Conservation (phyloP, 2,113 vertebrate genomes). For the Grammomys dolichurus region DNA sequence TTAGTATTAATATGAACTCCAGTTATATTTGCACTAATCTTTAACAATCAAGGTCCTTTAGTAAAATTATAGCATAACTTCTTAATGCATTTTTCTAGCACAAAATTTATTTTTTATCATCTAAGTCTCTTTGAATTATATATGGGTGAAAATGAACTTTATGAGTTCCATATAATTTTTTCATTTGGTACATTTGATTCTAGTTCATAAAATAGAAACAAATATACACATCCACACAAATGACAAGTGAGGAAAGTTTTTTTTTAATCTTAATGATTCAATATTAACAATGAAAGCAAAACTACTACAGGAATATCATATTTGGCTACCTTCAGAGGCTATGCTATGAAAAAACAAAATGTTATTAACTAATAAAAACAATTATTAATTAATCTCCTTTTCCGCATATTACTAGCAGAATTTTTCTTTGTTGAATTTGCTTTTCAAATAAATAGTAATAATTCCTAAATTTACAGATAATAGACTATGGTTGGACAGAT, state of each 20-base stretch:
- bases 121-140: not conserved
- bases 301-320: not conserved
- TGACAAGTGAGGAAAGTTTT: not conserved
- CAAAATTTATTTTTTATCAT: not conserved
- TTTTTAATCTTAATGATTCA: not conserved
- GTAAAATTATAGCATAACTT: not conserved
- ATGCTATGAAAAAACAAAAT: not conserved
- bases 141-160: not conserved
- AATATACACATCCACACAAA: not conserved
- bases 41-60: not conserved
- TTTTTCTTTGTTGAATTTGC: not conserved
- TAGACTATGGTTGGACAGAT: not conserved
- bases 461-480: not conserved
- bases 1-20: not conserved
- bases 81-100: not conserved
- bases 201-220: constrained; percentile 9
- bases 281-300: constrained; percentile 8
- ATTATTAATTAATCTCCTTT: not conserved
- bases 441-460: not conserved
- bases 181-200: not conserved
- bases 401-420: not conserved
- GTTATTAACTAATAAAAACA: not conserved
- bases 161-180: constrained; percentile 29
- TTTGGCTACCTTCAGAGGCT: not conserved
- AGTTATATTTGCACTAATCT: not conserved